phyloP scores from a whole-genome alignment of 2,888 invertebrate species.

The Tholera decimalis region DNA sequence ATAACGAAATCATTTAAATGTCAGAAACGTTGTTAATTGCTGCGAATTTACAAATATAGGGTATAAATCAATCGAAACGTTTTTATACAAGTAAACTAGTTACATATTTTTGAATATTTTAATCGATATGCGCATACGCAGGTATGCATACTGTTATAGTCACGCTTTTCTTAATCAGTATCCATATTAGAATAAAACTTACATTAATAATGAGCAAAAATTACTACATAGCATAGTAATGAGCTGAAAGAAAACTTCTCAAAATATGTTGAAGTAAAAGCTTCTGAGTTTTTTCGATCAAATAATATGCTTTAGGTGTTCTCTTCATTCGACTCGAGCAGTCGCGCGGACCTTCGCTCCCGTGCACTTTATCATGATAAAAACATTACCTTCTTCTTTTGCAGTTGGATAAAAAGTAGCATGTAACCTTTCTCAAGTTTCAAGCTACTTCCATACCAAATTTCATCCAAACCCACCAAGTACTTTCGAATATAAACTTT shows the following conservation, averaged over 20 bases:
- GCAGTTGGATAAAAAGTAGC: too few relatives aligned
- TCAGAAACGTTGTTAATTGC: conserved; percentile 37
- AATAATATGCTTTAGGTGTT: neutral
- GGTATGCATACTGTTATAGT: conserved; percentile 25
- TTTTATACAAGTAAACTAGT: conserved; percentile 53
- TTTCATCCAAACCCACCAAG: too few relatives aligned
- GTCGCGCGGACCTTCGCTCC: too few relatives aligned
- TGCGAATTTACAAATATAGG: conserved; percentile 51
- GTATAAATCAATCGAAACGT: conserved; percentile 57
- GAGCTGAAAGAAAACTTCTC: neutral
- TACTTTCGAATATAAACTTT: too few relatives aligned
- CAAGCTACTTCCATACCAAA: too few relatives aligned
- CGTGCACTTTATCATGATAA: too few relatives aligned
- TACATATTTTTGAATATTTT: conserved; percentile 64
- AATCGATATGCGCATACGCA: conserved; percentile 54
- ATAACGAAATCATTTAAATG: conserved; percentile 58
- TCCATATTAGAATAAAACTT: conserved; percentile 2
- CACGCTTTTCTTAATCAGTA: conserved; percentile 11
- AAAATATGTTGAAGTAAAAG: too few relatives aligned
- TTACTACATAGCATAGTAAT: neutral
- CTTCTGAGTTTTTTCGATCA: neutral
- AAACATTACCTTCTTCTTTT: too few relatives aligned
- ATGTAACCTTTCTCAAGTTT: too few relatives aligned
- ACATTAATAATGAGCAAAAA: neutral
- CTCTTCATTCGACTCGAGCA: too few relatives aligned